A percentile compares a stretch with the other conserved stretches of the same genome.
These are phyloP conservation scores for Drosophila nr. medialis DNA, from an alignment of 2,888 invertebrate species.

Conservation along the genomic window DNA sequence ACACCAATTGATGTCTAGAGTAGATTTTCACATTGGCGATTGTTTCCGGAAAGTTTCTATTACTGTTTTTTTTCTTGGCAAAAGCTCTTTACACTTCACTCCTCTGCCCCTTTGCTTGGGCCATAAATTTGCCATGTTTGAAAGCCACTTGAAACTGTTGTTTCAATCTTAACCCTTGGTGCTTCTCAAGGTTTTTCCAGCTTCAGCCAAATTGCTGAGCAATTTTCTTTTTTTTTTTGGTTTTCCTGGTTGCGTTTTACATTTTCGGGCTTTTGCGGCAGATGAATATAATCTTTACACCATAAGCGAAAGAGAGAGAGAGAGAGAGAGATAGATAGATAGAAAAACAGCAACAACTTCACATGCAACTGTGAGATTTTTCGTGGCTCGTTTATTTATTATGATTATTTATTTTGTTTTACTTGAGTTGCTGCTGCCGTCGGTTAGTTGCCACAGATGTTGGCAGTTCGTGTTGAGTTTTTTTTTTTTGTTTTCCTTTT, in stretches of 20 bases:
- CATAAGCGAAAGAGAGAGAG: not conserved
- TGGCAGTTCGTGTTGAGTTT: slow-evolving; percentile 45
- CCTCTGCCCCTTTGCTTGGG: slow-evolving; percentile 12
- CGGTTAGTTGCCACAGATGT: slow-evolving; percentile 69
- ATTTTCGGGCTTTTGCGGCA: slow-evolving; percentile 8
- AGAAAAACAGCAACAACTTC: slow-evolving; percentile 34
- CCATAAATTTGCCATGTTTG: slow-evolving; percentile 43
- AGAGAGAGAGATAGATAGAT: not conserved
- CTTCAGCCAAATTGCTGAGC: slow-evolving; percentile 46
- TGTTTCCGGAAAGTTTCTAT: slow-evolving; percentile 12
- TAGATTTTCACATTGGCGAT: slow-evolving; percentile 9
- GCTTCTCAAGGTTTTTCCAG: slow-evolving; percentile 40
- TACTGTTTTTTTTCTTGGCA: not conserved
- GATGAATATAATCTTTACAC: slow-evolving; percentile 42
- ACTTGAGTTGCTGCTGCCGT: slow-evolving; percentile 53
- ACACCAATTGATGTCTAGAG: slow-evolving; percentile 12
- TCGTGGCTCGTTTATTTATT: slow-evolving; percentile 79
- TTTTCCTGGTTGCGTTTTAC: slow-evolving; percentile 34
- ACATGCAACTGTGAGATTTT: slow-evolving; percentile 77
- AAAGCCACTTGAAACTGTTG: slow-evolving; percentile 3
- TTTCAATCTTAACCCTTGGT: slow-evolving; percentile 25
- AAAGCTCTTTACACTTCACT: not conserved
- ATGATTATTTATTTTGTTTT: slow-evolving; percentile 80
- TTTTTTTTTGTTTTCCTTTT: slow-evolving; percentile 4
- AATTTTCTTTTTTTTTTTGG: slow-evolving; percentile 53